These are phyloP conservation scores for Pluvialis apricaria DNA, from an alignment of 2,113 vertebrate genomes.

Conservation along the genomic window DNA sequence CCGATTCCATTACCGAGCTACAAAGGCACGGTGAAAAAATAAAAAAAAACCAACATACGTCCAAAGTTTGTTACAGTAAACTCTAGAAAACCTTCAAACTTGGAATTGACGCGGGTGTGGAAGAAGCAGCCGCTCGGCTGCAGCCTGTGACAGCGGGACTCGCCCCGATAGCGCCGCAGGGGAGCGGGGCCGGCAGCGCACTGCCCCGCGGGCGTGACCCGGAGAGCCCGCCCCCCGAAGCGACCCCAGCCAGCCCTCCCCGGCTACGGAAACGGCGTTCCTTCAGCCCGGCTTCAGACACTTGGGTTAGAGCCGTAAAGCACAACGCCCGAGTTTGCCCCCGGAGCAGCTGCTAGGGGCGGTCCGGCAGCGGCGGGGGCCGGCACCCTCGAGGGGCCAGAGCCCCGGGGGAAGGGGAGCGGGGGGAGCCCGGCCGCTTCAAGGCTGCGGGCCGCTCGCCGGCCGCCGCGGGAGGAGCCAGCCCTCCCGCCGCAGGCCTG, in stretches of 20 bases:
- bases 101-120: fast-evolving
- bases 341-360: neutral
- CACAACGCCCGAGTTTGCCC: fast-evolving
- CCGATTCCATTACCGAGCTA: neutral
- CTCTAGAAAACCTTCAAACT: fast-evolving
- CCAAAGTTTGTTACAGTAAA: neutral
- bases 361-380: neutral
- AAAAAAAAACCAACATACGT: neutral
- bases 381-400: neutral
- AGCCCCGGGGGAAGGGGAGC: neutral
- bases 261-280: fast-evolving
- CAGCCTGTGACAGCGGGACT: neutral
- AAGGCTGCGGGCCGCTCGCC: too few relatives aligned
- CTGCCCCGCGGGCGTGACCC: neutral
- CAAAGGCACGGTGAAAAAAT: too few relatives aligned
- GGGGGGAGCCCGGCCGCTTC: neutral
- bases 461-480: neutral
- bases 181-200: fast-evolving
- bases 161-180: fast-evolving
- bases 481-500: too few relatives aligned
- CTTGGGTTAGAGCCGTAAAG: fast-evolving
- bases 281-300: fast-evolving
- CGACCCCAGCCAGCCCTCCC: fast-evolving
- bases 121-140: too few relatives aligned
- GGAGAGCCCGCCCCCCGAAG: too few relatives aligned